Percentiles rank a stretch among this genome's conserved stretches.
Conservation (phyloP, 2,113 vertebrate genomes). For the Condylura cristata region DNA sequence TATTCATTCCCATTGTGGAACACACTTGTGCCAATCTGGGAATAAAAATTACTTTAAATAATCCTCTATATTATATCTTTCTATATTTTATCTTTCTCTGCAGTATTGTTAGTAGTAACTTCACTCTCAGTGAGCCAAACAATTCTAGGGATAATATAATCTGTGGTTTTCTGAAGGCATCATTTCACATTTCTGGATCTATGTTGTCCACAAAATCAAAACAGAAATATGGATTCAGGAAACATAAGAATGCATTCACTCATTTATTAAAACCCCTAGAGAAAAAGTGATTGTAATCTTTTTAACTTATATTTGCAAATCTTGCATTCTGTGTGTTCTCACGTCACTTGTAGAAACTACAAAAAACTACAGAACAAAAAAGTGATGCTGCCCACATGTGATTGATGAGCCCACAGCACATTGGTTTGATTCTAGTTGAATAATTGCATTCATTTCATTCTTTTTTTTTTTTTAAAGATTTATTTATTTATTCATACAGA, state of each 20-base stretch:
- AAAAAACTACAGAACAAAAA: neutral
- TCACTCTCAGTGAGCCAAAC: neutral
- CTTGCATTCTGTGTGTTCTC: neutral
- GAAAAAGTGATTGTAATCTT: neutral
- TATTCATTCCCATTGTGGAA: neutral
- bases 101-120: constrained; percentile 12
- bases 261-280: neutral
- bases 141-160: neutral
- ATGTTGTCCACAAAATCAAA: neutral
- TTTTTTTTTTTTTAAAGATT: no score
- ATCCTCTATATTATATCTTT: neutral
- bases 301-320: constrained; percentile 26
- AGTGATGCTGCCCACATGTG: neutral
- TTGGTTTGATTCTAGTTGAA: neutral
- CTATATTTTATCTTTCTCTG: no score
- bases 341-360: neutral
- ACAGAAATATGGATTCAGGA: constrained; percentile 1
- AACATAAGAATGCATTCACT: neutral
- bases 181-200: neutral
- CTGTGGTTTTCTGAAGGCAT: neutral
- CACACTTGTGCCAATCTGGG: neutral
- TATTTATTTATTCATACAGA: no score
- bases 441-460: constrained; percentile 30
- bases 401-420: neutral
- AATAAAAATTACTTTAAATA: neutral